Base-by-base conservation (phyloP, 2,888 invertebrate species). In the Trissoscelio sp. region DNA sequence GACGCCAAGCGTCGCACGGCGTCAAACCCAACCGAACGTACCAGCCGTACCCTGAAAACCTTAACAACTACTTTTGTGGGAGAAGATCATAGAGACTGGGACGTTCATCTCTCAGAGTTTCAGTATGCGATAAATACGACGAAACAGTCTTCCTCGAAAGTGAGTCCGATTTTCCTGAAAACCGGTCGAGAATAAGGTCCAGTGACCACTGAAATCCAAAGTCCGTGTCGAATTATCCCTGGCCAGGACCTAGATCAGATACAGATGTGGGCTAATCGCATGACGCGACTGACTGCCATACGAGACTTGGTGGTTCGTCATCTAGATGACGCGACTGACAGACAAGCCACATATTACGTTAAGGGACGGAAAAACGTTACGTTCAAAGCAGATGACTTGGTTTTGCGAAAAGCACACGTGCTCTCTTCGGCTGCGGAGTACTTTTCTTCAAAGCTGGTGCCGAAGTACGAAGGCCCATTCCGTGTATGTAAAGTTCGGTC, bases 71-170 rank as follows among this genome's bases (percentile, higher is more conserved):
- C n/a, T n/a, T n/a, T n/a, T n/a, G n/a, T n/a, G n/a, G n/a, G n/a
- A n/a, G n/a, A 37, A 3, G 34, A 64, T 3, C 64, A 64, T 12
- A 28, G 34, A 1, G n/a, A 20, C 7, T 48, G 64, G 64, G 37
- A 37, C n/a, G 4, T 2, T 0, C 34, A 64, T 28, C 34, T 48
- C 2, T 9, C 6, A 0, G 48, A 64, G 31, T 34, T 64, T 3
- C 64, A 64, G 5, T 48, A 22, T 9, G 64, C 64, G 3, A 34
- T 51, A 0, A 51, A 64, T 14, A 18, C 64, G 3, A 22, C 20
- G 0, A 34, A 16, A 7, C 48, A 31, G 3, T n/a, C 34, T 11
- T 64, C 48, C 0, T 48, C 64, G 2, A 4, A 22, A 16, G 0
- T 22, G 2, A 48, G 48, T 37, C 48, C 42, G 3, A 24, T 42